Evolutionary conservation across 1,140 invertebrate species (phyloP), one percentile per base, ranked within the genome.

Genomic region (Drosophila rufa): DNA sequence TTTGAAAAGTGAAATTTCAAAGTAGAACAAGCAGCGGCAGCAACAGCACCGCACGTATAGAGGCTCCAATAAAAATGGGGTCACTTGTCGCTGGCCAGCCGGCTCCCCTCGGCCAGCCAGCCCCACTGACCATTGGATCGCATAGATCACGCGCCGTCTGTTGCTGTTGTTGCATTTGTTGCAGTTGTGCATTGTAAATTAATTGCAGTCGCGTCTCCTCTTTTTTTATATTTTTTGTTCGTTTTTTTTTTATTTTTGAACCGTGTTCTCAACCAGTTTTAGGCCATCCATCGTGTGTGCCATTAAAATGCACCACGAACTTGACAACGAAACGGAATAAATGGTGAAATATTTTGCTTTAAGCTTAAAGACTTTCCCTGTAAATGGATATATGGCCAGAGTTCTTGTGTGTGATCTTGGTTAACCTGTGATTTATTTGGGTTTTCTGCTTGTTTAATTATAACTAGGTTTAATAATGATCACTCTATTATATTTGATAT

Each of bases 1-100:
- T 89, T 85, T 89, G 70, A 89, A 89, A 89, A 89, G 84, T 89
- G 84, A 89, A 89, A 89, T 90, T 89, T 89, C 64, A 75, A 89
- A 90, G 85, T 84, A 89, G 85, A 89, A 89, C 81, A 82, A 74
- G 46, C 66, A 71, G 59, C 57, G 75, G 42, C 58, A 71, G 60
- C 60, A 79, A 57, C 60, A 77, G 75, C 55, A 47, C 53, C 71
- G 76, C 66, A 90, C 85, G 78, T 62, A 62, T 73, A 68, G 78
- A 85, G 78, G 78, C 75, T 89, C 79, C 84, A 90, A 85, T 90
- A 79, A 81, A 89, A 89, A 67, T 89, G 85, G 75, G 84, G 84
- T 89, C 84, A 85, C 85, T 81, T 89, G 80, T 84, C 69, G 68
- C 67, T 89, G 81, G 69, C 84, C 85, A 89, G 58, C 58, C 66